Evolutionary conservation across 2,113 vertebrate species (phyloP).

Genomic region (Platichthys flesus): DNA sequence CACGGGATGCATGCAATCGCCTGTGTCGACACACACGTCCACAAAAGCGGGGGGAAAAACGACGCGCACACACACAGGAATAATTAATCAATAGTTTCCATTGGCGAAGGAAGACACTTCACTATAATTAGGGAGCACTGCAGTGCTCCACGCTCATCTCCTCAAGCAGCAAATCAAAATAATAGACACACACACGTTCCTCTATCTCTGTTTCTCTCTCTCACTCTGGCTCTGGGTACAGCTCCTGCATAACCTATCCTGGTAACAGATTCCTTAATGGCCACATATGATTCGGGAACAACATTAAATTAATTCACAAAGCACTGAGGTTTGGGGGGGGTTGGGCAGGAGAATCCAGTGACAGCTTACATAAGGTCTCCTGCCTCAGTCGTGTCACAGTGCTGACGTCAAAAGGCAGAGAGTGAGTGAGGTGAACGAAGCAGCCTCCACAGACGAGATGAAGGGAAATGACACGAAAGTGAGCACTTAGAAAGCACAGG

Average conservation of each 20-base stretch:
- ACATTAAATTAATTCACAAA: slow-evolving; percentile 53
- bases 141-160: slow-evolving; percentile 57
- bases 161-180: slow-evolving; percentile 4
- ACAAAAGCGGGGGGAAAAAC: slow-evolving; percentile 2
- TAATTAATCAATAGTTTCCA: slow-evolving; percentile 77
- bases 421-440: neutral
- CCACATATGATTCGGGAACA: slow-evolving; percentile 33
- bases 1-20: neutral
- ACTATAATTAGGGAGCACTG: slow-evolving; percentile 65
- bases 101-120: slow-evolving; percentile 59
- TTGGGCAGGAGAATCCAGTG: slow-evolving; percentile 39
- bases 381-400: slow-evolving; percentile 46
- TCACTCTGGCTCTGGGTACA: slow-evolving; percentile 10
- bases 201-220: neutral
- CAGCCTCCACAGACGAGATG: neutral
- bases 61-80: slow-evolving; percentile 23
- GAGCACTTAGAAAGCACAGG: neutral
- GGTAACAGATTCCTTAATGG: slow-evolving; percentile 38
- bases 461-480: neutral
- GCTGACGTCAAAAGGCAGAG: slow-evolving; percentile 48
- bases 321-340: neutral
- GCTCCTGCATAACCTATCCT: slow-evolving; percentile 36
- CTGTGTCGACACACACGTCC: slow-evolving; percentile 10
- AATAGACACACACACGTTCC: slow-evolving; percentile 14
- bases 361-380: slow-evolving; percentile 65